A percentile compares a stretch with the other conserved stretches of the same genome.
Evolutionary conservation across 2,888 invertebrate species (phyloP).

Genomic region (Drosophila atroscutellata): DNA sequence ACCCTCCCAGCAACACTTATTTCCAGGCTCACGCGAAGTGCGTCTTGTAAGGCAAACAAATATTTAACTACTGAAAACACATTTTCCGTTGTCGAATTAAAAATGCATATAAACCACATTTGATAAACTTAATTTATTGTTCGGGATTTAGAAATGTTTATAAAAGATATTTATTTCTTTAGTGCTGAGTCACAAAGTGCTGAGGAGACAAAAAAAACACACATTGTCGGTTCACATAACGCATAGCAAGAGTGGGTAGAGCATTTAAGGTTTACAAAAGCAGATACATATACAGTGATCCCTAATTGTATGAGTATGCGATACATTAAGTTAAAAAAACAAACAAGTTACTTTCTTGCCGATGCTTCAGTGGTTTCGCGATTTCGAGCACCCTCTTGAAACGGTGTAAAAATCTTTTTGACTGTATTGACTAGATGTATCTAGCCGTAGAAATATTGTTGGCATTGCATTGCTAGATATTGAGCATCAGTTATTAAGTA

Average conservation of each 20-base stretch:
- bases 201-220: slow-evolving; percentile 34
- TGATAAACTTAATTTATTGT: slow-evolving; percentile 76
- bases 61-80: slow-evolving; percentile 13
- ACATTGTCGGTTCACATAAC: slow-evolving; percentile 26
- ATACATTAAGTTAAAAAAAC: slow-evolving; percentile 75
- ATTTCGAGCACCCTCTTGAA: slow-evolving; percentile 58
- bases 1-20: slow-evolving; percentile 1
- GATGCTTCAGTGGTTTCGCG: slow-evolving; percentile 58
- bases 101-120: slow-evolving; percentile 46
- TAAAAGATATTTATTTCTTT: slow-evolving; percentile 66
- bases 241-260: slow-evolving; percentile 47
- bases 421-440: slow-evolving; percentile 84
- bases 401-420: slow-evolving; percentile 68
- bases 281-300: slow-evolving; percentile 58
- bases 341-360: slow-evolving; percentile 70
- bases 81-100: slow-evolving; percentile 42
- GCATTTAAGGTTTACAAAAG: slow-evolving; percentile 60
- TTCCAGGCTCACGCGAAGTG: slow-evolving; percentile 5
- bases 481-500: slow-evolving; percentile 63
- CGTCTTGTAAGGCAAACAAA: slow-evolving; percentile 4
- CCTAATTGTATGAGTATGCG: slow-evolving; percentile 75
- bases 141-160: slow-evolving; percentile 61
- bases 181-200: slow-evolving; percentile 62
- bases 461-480: slow-evolving; percentile 81
- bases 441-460: slow-evolving; percentile 84